Evolutionary conservation across 2,113 vertebrate species (phyloP), one percentile per base, ranked within the genome.

Genomic region (Calypte anna): DNA sequence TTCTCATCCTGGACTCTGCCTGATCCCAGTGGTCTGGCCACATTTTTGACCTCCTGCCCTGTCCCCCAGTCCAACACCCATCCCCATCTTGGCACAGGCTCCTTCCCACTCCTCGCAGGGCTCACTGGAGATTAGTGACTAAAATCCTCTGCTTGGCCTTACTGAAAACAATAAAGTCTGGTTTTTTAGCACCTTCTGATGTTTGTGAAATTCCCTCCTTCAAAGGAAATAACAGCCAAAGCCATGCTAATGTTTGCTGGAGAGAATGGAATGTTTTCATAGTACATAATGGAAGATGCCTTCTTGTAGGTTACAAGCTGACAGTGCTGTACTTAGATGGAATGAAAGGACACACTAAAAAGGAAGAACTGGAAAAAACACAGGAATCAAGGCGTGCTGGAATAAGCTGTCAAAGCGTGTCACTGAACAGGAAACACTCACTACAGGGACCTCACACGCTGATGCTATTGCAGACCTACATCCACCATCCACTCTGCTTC

Each of bases 131-230:
- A 81, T 55, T 77, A 59, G 51, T 74, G 62, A 96, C 70, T 84
- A 73, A 90, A 86, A 81, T 51, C 36, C 48, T 78, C 76, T 93
- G 64, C 21, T 20, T 7, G 18, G 40, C 36, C 43, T 70, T 80
- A 72, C 63, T 95, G 94, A 94, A 96, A 94, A 36, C 6, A 82
- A 61, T 59, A 40, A 33, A 61, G 75, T 69, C 63, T 82, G 50
- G 66, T 19, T 94, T 93, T 78, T 63, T 66, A 94, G 76, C 18
- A 31, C 30, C 74, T 30, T 18, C 31, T 82, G 62, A 59, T 31
- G 9, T 70, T 63, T 72, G 51, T 51, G 19, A 82, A 93, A 67
- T 72, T 85, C 17, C 28, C 72, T 82, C 9, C 43, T 33, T 33
- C 67, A 58, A 68, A 46, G 31, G 25, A 96, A 83, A 27, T 43